Percentiles rank a stretch among this genome's conserved stretches.
These are phyloP conservation scores for Mobula hypostoma DNA, from an alignment of 2,113 vertebrate genomes.

Conservation along the genomic window DNA sequence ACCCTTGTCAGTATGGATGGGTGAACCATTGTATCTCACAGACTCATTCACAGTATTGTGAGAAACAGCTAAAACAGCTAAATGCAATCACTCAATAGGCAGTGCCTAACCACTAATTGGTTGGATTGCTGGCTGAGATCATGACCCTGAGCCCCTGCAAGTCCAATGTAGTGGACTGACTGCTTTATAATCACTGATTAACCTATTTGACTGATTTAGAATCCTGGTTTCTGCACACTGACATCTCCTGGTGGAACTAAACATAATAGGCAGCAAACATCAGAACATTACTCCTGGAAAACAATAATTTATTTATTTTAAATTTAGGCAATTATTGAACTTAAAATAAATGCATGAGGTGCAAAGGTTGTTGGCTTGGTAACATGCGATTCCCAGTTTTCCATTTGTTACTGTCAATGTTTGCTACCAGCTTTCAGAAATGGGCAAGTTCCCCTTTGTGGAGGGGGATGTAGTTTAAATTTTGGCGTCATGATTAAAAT, in stretches of 20 bases:
- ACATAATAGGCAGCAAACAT: background rate
- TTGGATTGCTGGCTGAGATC: background rate
- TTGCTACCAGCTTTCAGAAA: background rate
- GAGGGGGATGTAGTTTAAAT: background rate
- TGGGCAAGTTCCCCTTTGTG: background rate
- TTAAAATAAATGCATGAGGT: background rate
- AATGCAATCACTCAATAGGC: background rate
- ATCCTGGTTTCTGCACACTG: background rate
- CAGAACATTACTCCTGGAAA: background rate
- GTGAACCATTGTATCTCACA: background rate
- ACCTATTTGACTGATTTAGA: conserved; percentile 34
- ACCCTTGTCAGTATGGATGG: background rate
- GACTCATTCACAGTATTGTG: background rate
- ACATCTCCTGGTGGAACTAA: conserved; percentile 9
- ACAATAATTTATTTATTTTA: background rate
- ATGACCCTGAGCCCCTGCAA: background rate
- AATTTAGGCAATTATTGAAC: background rate
- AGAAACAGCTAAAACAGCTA: background rate
- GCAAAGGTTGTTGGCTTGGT: background rate
- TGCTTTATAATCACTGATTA: conserved; percentile 26
- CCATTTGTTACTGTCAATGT: background rate
- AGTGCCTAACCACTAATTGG: background rate
- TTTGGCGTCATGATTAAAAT: background rate
- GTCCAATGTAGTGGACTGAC: background rate
- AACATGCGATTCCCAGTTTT: background rate